Percentiles rank a stretch among this genome's conserved stretches.
Conservation (phyloP, 2,113 vertebrate species). For the Murina feae region DNA sequence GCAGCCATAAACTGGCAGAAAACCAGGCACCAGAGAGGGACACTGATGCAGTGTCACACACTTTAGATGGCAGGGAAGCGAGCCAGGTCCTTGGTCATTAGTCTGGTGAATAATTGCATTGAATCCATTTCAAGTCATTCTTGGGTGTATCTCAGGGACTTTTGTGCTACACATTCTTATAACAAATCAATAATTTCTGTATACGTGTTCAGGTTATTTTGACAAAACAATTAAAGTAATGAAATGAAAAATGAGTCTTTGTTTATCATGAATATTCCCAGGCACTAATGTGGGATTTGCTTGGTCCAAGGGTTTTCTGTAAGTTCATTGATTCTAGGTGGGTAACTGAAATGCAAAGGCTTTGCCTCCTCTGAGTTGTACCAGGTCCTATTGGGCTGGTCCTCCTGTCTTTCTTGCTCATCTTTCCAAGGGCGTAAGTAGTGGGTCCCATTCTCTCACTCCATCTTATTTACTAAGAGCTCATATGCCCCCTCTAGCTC, state of each 20-base stretch:
- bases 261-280: background rate
- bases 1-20: slow-evolving; percentile 27
- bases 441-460: background rate
- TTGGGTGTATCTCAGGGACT: slow-evolving; percentile 46
- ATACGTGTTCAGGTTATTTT: background rate
- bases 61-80: background rate
- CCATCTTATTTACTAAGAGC: background rate
- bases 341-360: background rate
- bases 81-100: background rate
- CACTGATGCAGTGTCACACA: background rate
- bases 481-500: background rate
- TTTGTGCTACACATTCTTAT: background rate
- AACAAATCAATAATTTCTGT: slow-evolving; percentile 13
- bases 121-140: background rate
- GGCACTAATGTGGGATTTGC: background rate
- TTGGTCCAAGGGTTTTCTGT: background rate
- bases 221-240: slow-evolving; percentile 38
- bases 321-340: background rate
- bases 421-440: background rate
- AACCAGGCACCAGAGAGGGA: background rate
- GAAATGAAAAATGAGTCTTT: background rate
- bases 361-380: background rate
- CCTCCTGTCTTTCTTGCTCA: background rate
- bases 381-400: background rate
- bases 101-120: background rate